These are phyloP conservation scores for Mercenaria mercenaria DNA, from an alignment of 1,140 invertebrate species.

Conservation along the genomic window DNA sequence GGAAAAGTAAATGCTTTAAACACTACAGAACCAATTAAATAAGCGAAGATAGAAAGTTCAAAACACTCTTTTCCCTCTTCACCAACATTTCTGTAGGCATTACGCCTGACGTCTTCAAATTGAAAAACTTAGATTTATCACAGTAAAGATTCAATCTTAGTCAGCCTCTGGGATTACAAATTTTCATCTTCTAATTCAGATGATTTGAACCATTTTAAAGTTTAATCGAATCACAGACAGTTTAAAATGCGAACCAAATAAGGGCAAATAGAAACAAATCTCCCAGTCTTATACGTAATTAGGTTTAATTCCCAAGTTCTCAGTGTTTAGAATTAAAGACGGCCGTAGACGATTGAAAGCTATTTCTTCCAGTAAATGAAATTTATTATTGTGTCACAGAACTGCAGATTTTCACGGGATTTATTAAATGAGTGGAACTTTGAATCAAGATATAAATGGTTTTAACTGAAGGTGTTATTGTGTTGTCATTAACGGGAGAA, in stretches of 20 bases:
- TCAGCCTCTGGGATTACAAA: not conserved
- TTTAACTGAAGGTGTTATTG: conserved; percentile 51
- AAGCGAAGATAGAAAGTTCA: too few species aligned
- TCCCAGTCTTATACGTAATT: conserved; percentile 18
- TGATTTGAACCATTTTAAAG: conserved; percentile 31
- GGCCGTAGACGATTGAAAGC: not conserved
- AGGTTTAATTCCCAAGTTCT: conserved; percentile 42
- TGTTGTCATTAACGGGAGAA: not conserved
- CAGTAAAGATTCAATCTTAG: not conserved
- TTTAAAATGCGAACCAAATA: conserved; percentile 49
- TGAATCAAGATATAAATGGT: conserved; percentile 31
- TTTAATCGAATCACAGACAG: conserved; percentile 49
- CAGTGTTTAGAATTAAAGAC: conserved; percentile 43
- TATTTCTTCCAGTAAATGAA: not conserved
- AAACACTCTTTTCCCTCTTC: not conserved
- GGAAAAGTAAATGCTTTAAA: too few species aligned
- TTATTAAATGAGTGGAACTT: conserved; percentile 47
- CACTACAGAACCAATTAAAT: too few species aligned
- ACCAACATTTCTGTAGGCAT: not conserved
- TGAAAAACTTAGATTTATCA: conserved; percentile 21
- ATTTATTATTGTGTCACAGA: conserved; percentile 51
- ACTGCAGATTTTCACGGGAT: conserved; percentile 9
- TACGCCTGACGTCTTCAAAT: not conserved
- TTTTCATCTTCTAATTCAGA: conserved; percentile 12
- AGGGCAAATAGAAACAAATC: conserved; percentile 63